Percentiles rank a stretch among this genome's conserved stretches.
Evolutionary conservation across 2,797 vertebrate species (phyloP).

Genomic region (Tokudaia muenninki): DNA sequence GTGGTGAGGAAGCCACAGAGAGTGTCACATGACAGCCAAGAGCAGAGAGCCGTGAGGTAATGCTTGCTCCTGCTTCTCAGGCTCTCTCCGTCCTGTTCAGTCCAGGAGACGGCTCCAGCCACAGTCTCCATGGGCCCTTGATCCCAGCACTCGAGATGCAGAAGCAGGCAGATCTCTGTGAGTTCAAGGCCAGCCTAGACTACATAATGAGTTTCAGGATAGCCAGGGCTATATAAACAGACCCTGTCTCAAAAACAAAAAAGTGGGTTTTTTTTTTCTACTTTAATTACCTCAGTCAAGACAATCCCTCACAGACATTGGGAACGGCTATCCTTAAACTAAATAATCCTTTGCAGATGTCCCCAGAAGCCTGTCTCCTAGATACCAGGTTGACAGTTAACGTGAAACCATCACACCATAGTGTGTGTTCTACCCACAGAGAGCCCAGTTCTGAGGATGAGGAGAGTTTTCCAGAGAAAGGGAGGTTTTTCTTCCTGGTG

Average conservation of each 20-base stretch:
- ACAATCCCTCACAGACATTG: background rate
- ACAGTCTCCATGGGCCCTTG: background rate
- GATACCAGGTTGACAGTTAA: background rate
- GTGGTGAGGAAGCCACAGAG: background rate
- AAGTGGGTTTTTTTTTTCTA: background rate
- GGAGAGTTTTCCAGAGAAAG: background rate
- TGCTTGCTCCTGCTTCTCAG: background rate
- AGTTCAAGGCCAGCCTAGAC: background rate
- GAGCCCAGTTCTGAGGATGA: background rate
- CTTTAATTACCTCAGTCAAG: background rate
- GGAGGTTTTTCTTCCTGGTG: conserved; percentile 21
- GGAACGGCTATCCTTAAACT: background rate
- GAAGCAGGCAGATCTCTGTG: background rate
- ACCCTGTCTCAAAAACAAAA: background rate
- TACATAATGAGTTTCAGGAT: background rate
- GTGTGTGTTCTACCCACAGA: background rate
- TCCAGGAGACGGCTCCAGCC: background rate
- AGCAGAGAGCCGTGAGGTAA: background rate
- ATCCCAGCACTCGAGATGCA: background rate
- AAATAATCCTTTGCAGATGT: background rate
- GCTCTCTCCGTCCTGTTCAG: background rate
- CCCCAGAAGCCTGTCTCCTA: background rate
- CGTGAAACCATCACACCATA: background rate
- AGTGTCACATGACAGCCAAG: background rate
- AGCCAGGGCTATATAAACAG: background rate